A percentile compares a stretch with the other conserved stretches of the same genome.
phyloP scores from a whole-genome alignment of 2,113 vertebrate species.

The Numida meleagris region DNA sequence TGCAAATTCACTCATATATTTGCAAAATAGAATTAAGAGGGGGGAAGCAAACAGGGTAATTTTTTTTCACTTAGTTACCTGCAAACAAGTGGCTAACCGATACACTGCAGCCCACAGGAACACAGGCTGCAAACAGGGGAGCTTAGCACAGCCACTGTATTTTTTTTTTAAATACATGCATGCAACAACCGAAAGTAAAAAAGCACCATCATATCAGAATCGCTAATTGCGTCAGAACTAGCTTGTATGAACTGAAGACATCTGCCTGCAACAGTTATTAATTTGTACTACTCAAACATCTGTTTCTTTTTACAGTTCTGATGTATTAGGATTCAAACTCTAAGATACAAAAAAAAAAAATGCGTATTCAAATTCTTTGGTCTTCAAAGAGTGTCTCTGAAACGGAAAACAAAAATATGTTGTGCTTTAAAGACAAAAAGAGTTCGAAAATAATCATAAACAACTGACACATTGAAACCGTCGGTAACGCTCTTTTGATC shows the following conservation, averaged over 20 bases:
- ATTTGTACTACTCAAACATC: slow-evolving; percentile 17
- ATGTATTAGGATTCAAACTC: background rate
- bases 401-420: background rate
- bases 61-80: slow-evolving; percentile 55
- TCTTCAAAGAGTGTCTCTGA: background rate
- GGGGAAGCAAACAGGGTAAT: slow-evolving; percentile 39
- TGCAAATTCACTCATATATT: slow-evolving; percentile 74
- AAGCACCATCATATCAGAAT: background rate
- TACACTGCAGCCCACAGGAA: background rate
- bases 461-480: background rate
- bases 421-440: background rate
- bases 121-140: background rate
- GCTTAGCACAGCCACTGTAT: background rate
- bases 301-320: background rate
- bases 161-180: background rate
- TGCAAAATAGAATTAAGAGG: slow-evolving; percentile 67
- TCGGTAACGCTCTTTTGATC: background rate
- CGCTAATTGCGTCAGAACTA: slow-evolving; percentile 11
- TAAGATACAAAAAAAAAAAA: background rate
- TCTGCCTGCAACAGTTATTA: background rate
- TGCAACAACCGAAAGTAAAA: background rate
- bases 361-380: background rate
- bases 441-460: background rate
- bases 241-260: background rate
- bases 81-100: slow-evolving; percentile 57